phyloP scores from a whole-genome alignment of 2,888 invertebrate species.

The Aphodius sticticus region DNA sequence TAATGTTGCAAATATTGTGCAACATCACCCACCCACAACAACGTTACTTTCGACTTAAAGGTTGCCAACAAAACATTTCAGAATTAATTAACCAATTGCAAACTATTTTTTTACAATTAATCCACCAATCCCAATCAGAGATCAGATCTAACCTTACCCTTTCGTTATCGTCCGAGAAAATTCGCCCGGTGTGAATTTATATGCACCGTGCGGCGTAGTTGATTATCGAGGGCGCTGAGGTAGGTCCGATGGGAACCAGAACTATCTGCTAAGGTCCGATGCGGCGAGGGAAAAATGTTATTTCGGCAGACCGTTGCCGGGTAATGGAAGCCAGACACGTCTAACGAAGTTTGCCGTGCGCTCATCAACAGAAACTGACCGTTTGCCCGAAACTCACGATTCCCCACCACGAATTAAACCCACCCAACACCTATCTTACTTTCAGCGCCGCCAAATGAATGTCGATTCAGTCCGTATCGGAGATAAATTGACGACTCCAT shows the following conservation, averaged over 20 bases:
- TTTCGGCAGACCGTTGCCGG: slow-evolving; percentile 49
- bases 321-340: slow-evolving; percentile 59
- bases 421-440: slow-evolving; percentile 39
- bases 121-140: not conserved
- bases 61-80: too few relatives aligned
- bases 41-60: too few relatives aligned
- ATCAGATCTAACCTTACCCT: not conserved
- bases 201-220: slow-evolving; percentile 46
- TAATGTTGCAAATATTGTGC: too few relatives aligned
- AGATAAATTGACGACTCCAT: slow-evolving; percentile 23
- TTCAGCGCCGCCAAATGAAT: slow-evolving; percentile 15
- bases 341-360: slow-evolving; percentile 57
- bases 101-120: not conserved
- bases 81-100: not conserved
- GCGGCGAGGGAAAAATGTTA: slow-evolving; percentile 56
- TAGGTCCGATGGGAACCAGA: slow-evolving; percentile 47
- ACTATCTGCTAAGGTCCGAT: slow-evolving; percentile 37
- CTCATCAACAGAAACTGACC: slow-evolving; percentile 49
- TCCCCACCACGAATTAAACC: slow-evolving; percentile 40
- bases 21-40: too few relatives aligned
- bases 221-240: slow-evolving; percentile 49
- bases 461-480: slow-evolving; percentile 10
- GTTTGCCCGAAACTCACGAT: slow-evolving; percentile 44
- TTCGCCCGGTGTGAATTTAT: slow-evolving; percentile 39
- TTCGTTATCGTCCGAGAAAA: slow-evolving; percentile 9